Evolutionary conservation across 2,888 invertebrate species (phyloP).

Genomic region (Philhelius pedissequus): DNA sequence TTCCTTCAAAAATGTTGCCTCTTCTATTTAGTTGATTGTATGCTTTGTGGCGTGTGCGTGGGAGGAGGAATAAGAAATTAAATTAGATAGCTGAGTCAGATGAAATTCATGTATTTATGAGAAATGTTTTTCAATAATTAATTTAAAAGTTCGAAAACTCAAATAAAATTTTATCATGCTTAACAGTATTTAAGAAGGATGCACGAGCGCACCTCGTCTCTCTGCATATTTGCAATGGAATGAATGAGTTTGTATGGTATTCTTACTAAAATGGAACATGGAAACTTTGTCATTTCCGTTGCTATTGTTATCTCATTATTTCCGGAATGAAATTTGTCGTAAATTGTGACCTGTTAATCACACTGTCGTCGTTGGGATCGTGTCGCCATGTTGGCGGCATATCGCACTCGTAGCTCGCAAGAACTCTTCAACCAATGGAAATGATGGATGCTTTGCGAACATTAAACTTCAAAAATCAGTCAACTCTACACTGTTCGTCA

Average conservation of each 20-base stretch:
- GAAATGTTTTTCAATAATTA: slow-evolving; percentile 19
- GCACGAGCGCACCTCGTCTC: not conserved
- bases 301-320: slow-evolving; percentile 39
- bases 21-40: not conserved
- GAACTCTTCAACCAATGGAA: not conserved
- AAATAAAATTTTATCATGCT: not conserved
- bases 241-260: not conserved
- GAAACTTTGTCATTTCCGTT: slow-evolving; percentile 23
- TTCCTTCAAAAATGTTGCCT: not conserved
- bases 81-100: not conserved
- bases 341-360: slow-evolving; percentile 45
- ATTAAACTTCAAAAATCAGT: slow-evolving; percentile 51
- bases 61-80: not conserved
- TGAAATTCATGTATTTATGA: not conserved
- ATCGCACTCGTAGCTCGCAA: not conserved
- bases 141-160: slow-evolving; percentile 11
- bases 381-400: not conserved
- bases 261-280: slow-evolving; percentile 12
- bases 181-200: not conserved
- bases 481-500: not conserved
- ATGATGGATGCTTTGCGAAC: slow-evolving; percentile 28
- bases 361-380: slow-evolving; percentile 28
- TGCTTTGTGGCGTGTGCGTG: not conserved
- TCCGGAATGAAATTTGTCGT: slow-evolving; percentile 5
- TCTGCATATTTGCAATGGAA: not conserved